Percentiles rank a stretch among this genome's conserved stretches.
phyloP scores from a whole-genome alignment of 2,797 vertebrate species.

The Dendrocincla fuliginosa region DNA sequence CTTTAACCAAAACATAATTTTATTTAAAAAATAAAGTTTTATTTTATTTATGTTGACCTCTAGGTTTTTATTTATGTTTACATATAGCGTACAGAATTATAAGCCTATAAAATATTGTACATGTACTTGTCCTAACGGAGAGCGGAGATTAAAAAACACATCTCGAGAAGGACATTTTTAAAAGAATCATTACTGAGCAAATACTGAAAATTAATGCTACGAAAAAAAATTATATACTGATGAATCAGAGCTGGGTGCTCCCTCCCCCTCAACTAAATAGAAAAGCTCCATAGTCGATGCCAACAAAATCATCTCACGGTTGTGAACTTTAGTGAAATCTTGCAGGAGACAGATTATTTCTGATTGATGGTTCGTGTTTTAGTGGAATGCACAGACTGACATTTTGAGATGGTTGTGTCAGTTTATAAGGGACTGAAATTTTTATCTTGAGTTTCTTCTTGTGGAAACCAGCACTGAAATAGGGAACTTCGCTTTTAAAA shows the following conservation, averaged over 20 bases:
- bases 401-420: slow-evolving; percentile 34
- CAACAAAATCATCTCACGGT: slow-evolving; percentile 42
- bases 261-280: slow-evolving; percentile 20
- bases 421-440: not conserved
- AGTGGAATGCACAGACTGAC: slow-evolving; percentile 28
- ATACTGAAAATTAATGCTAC: not conserved
- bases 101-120: slow-evolving; percentile 13
- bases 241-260: not conserved
- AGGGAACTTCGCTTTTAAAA: not conserved
- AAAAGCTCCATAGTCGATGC: not conserved
- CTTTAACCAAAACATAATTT: slow-evolving; percentile 79
- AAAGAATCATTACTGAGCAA: slow-evolving; percentile 41
- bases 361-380: slow-evolving; percentile 55
- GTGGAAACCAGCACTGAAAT: slow-evolving; percentile 29
- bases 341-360: slow-evolving; percentile 52
- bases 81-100: not conserved
- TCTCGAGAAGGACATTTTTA: slow-evolving; percentile 19
- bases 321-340: slow-evolving; percentile 22
- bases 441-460: slow-evolving; percentile 2
- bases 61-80: slow-evolving; percentile 78
- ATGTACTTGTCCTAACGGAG: not conserved
- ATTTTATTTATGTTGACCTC: slow-evolving; percentile 83
- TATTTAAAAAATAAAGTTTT: slow-evolving; percentile 82
- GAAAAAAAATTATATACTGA: not conserved
- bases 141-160: not conserved